phyloP scores from a whole-genome alignment of 2,113 vertebrate species.

The Myotis davidii region DNA sequence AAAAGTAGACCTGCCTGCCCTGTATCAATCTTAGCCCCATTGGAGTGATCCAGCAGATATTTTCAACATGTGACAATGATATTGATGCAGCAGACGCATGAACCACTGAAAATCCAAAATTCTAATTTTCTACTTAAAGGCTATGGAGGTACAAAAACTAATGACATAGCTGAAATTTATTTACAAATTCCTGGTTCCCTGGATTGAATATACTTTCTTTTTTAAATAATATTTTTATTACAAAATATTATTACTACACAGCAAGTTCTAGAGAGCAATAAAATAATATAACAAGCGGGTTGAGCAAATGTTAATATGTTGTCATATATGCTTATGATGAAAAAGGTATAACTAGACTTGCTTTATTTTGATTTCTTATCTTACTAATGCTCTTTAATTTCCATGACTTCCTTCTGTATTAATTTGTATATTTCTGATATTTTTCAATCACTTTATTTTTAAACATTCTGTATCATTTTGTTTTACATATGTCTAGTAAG shows the following conservation, averaged over 20 bases:
- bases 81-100: background rate
- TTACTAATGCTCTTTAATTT: constrained; percentile 37
- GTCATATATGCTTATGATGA: background rate
- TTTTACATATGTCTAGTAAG: constrained; percentile 19
- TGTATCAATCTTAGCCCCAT: background rate
- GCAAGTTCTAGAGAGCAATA: constrained; percentile 47
- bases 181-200: background rate
- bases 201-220: constrained; percentile 4
- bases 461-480: background rate
- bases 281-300: constrained; percentile 1
- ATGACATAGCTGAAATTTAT: constrained; percentile 35
- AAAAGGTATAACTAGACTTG: background rate
- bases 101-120: background rate
- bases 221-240: constrained; percentile 50
- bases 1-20: background rate
- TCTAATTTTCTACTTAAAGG: constrained; percentile 5
- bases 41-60: background rate
- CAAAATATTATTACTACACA: constrained; percentile 23
- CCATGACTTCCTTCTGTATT: background rate
- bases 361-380: constrained; percentile 43
- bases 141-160: background rate
- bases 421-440: background rate
- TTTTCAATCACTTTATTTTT: constrained; percentile 9
- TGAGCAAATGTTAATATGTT: constrained; percentile 29
- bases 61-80: background rate